phyloP scores from a whole-genome alignment of 1,140 invertebrate genomes.

The Dreissena rostriformis region DNA sequence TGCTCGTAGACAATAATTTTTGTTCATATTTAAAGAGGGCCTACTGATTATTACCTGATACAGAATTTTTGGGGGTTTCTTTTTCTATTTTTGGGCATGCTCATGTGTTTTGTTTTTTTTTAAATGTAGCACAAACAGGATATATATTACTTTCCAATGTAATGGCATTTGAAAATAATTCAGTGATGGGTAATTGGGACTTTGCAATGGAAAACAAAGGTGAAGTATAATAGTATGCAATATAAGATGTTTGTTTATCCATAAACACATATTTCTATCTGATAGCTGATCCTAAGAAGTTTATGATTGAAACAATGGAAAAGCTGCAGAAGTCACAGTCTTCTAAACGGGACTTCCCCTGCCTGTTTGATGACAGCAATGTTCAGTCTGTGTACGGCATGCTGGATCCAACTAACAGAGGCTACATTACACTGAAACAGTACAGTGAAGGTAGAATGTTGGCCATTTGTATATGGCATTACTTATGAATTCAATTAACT shows the following conservation, averaged over 20 bases:
- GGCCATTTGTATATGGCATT: not conserved
- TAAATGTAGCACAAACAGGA: not conserved
- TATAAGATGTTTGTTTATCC: too few species aligned
- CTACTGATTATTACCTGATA: too few species aligned
- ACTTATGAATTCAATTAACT: not conserved
- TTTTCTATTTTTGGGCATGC: too few species aligned
- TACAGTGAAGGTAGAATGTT: conserved; percentile 69
- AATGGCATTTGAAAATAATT: not conserved
- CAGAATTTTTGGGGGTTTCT: too few species aligned
- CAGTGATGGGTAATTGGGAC: too few species aligned
- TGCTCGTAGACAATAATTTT: too few species aligned
- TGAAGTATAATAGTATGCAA: too few species aligned
- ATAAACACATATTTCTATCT: too few species aligned
- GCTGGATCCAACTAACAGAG: conserved; percentile 75
- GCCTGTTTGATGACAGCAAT: conserved; percentile 76
- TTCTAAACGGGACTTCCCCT: conserved; percentile 63
- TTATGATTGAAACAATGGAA: conserved; percentile 68
- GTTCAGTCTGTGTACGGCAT: conserved; percentile 76
- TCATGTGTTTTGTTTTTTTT: not conserved
- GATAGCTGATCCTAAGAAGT: conserved; percentile 68
- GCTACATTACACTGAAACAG: conserved; percentile 72
- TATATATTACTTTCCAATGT: too few species aligned
- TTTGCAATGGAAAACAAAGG: too few species aligned
- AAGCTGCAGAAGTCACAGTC: conserved; percentile 65
- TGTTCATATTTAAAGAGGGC: too few species aligned